Evolutionary conservation across 2,113 vertebrate species (phyloP).

Genomic region (Marcusenius ussheri): DNA sequence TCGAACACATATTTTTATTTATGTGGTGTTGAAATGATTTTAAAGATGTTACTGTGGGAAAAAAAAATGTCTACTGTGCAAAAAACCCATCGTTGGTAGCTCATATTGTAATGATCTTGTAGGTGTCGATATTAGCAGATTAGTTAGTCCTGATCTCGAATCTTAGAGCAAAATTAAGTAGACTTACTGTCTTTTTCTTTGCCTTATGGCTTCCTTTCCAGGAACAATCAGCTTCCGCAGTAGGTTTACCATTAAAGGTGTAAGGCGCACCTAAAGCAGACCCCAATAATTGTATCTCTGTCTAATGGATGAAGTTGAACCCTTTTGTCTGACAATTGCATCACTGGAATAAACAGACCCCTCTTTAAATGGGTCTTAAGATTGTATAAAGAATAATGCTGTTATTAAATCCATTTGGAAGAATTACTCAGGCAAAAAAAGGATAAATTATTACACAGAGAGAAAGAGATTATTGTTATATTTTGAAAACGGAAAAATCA

Average conservation of each 20-base stretch:
- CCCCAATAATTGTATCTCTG: neutral
- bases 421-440: neutral
- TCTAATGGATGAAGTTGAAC: neutral
- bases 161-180: neutral
- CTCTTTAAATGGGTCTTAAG: neutral
- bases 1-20: conserved; percentile 36
- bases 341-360: neutral
- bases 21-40: neutral
- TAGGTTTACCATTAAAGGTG: neutral
- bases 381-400: neutral
- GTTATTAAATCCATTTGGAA: neutral
- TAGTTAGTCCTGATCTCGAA: neutral
- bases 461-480: neutral
- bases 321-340: neutral
- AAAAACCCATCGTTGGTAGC: neutral
- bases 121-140: neutral
- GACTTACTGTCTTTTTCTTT: neutral
- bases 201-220: neutral
- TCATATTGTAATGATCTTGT: neutral
- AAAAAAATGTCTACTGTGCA: neutral
- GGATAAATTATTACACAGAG: neutral
- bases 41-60: too few relatives aligned
- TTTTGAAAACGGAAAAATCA: neutral
- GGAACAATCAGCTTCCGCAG: neutral
- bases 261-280: neutral